phyloP scores from a whole-genome alignment of 1,140 invertebrate genomes.

The Lamellibrachia luymesi region DNA sequence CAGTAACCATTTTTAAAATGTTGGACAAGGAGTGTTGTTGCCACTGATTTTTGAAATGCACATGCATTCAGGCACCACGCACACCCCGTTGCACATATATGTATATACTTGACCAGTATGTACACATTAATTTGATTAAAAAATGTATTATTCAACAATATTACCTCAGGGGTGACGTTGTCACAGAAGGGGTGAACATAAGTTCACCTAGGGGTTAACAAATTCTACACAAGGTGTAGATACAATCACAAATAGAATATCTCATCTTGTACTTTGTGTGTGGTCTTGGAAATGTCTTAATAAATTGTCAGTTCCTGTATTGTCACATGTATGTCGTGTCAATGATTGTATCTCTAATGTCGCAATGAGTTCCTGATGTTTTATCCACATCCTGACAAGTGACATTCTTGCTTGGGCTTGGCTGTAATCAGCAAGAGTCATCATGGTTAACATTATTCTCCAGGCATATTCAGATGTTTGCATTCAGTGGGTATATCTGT shows the following conservation, averaged over 20 bases:
- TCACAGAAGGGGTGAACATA: neutral
- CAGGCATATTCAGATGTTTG: neutral
- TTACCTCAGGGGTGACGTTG: neutral
- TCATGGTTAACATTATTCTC: neutral
- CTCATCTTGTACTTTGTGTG: neutral
- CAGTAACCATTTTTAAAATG: no score
- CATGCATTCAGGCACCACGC: neutral
- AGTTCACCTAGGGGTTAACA: neutral
- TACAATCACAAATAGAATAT: neutral
- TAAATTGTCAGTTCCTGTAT: neutral
- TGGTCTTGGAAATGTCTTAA: neutral
- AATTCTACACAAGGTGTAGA: neutral
- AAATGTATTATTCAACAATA: neutral
- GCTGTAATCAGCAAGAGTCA: neutral
- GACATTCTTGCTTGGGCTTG: neutral
- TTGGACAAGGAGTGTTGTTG: no score
- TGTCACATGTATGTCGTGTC: neutral
- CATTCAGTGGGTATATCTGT: neutral
- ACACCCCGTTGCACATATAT: neutral
- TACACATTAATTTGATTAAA: neutral
- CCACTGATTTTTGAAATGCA: neutral
- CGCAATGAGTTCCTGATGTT: neutral
- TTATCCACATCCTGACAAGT: neutral
- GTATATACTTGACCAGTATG: neutral
- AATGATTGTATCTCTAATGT: neutral